phyloP scores from a whole-genome alignment of 2,888 invertebrate genomes.

The Drosophila sordidapex region DNA sequence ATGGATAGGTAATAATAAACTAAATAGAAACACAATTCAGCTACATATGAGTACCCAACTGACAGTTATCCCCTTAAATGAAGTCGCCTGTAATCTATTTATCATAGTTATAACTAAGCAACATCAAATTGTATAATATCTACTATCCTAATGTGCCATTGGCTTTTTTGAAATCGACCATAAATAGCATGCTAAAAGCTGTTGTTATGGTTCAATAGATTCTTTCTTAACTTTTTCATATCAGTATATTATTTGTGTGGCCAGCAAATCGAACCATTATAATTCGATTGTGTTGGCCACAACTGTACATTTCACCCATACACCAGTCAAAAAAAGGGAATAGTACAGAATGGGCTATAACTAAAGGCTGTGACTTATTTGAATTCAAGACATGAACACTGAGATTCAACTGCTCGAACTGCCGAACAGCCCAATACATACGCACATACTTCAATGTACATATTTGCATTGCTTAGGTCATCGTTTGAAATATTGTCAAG shows the following conservation, averaged over 20 bases:
- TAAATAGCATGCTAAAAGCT: neutral
- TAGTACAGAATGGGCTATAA: neutral
- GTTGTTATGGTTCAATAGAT: slow-evolving; percentile 5
- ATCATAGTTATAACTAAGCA: neutral
- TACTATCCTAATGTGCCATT: neutral
- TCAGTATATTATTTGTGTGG: slow-evolving; percentile 19
- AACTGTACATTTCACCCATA: neutral
- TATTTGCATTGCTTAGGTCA: slow-evolving; percentile 23
- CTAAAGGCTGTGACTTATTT: slow-evolving; percentile 10
- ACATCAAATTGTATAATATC: neutral
- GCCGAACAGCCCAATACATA: neutral
- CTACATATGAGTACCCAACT: neutral
- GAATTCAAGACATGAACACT: slow-evolving; percentile 13
- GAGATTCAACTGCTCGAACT: slow-evolving; percentile 7
- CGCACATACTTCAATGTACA: slow-evolving; percentile 8
- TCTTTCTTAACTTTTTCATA: slow-evolving; percentile 2
- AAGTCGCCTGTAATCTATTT: neutral
- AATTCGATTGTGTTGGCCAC: slow-evolving; percentile 1
- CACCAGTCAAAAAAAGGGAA: neutral
- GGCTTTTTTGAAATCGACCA: neutral
- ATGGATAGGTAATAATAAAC: neutral
- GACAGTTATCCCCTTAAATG: neutral
- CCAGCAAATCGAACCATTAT: slow-evolving; percentile 6
- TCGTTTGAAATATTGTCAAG: slow-evolving; percentile 19
- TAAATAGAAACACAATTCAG: neutral